These are phyloP conservation scores for Zonotrichia leucophrys DNA, from an alignment of 2,113 vertebrate species.

Conservation along the genomic window DNA sequence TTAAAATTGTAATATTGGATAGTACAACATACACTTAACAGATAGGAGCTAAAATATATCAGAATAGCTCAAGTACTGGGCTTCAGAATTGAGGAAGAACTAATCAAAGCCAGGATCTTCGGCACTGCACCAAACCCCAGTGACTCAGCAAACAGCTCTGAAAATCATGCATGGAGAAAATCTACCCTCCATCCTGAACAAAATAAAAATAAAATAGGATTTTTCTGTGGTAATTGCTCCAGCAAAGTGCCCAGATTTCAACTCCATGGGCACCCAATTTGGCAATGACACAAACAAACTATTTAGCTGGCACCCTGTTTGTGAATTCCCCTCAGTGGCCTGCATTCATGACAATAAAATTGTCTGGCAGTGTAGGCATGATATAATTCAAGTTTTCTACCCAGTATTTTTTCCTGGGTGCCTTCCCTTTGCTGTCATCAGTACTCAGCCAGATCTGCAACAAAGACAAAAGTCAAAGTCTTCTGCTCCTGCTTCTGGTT, in stretches of 20 bases:
- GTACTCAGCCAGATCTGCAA: background rate
- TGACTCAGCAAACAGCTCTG: constrained; percentile 18
- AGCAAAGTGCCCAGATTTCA: background rate
- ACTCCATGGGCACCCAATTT: background rate
- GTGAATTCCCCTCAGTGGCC: background rate
- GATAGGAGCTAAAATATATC: background rate
- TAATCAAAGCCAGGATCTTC: background rate
- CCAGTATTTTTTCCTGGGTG: background rate
- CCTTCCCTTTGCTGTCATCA: background rate
- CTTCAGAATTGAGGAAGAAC: background rate
- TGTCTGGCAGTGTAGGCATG: background rate
- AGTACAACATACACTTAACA: background rate
- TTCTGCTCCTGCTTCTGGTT: background rate
- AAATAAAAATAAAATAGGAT: background rate
- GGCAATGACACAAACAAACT: background rate
- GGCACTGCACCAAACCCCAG: background rate
- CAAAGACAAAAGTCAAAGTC: background rate
- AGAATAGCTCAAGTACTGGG: background rate
- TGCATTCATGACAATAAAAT: background rate
- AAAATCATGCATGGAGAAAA: background rate
- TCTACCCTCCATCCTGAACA: background rate
- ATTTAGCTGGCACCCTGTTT: background rate
- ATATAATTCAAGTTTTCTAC: background rate
- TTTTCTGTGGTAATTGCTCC: background rate
- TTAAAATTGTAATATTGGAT: background rate